Evolutionary conservation across 1,140 invertebrate species (phyloP), one percentile per base, ranked within the genome.

Genomic region (Trichomalopsis sarcophagae): DNA sequence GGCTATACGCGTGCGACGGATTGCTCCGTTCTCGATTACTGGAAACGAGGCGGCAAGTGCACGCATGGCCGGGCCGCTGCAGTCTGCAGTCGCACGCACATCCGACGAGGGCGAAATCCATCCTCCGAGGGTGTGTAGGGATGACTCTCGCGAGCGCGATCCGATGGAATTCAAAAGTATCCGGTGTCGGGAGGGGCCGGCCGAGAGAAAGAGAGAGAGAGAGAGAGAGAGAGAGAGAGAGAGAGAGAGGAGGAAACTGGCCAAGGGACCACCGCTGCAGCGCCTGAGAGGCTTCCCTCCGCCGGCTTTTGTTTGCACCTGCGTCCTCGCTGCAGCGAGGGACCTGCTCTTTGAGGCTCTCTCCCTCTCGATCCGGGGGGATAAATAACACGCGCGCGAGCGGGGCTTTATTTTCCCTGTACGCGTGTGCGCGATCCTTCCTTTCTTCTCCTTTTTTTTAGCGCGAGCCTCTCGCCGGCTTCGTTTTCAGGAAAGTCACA

Each of bases 1-100:
- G 27, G 1, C 27, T 27, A 27, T 36, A 6, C 27, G 83, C 83
- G 83, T 84, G 83, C 83, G 83, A 84, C 77, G 80, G 66, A 84
- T 84, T 81, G 71, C 84, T n/a, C 78, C 82, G 80, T 85, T 85
- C 84, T 85, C 84, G 84, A 85, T 85, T 85, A 85, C 79, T 85
- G 78, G 68, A 85, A 81, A 77, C 73, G 27, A 27, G 27, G 84
- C 73, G 79, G 73, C 77, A 84, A 84, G 50, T 84, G 76, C 82
- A 68, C 50, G 62, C 47, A 13, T 36, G 23, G 21, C 9, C 73
- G 73, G 33, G 10, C 30, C 27, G 23, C n/a, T n/a, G n/a, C n/a
- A n/a, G n/a, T n/a, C n/a, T n/a, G n/a, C 44, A 30, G 36, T 75
- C 75, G 40, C 0, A 44, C 36, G 75, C 44, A 55, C 75, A 75